Percentiles rank a stretch among this genome's conserved stretches.
Evolutionary conservation across 2,888 invertebrate genomes (phyloP).

Genomic region (Mimas tiliae): DNA sequence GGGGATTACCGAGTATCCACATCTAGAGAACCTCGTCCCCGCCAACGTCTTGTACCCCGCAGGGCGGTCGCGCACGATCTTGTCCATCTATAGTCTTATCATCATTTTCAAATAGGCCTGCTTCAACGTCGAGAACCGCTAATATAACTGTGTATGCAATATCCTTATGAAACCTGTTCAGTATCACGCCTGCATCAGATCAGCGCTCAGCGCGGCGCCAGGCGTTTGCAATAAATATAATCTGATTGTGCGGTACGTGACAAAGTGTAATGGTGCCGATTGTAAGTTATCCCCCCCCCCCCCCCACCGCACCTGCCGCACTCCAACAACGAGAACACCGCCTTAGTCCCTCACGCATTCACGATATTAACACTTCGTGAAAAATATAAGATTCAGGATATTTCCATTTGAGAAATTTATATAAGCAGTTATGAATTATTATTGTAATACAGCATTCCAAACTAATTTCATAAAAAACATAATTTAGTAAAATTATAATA

Average conservation of each 20-base stretch:
- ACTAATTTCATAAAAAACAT: no score
- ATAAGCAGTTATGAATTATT: not conserved
- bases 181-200: slow-evolving; percentile 11
- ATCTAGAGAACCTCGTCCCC: no score
- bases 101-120: not conserved
- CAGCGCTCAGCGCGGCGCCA: slow-evolving; percentile 9
- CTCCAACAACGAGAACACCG: slow-evolving; percentile 2
- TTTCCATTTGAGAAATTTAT: not conserved
- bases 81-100: no score
- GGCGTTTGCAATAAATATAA: slow-evolving; percentile 16
- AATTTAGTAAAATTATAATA: no score
- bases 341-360: not conserved
- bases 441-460: no score
- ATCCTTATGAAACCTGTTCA: slow-evolving; percentile 4
- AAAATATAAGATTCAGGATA: not conserved
- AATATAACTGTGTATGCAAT: not conserved
- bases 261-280: slow-evolving; percentile 15
- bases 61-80: no score
- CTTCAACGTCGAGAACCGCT: not conserved
- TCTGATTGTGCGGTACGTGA: slow-evolving; percentile 18
- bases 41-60: no score
- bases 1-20: no score
- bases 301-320: not conserved
- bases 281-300: not conserved
- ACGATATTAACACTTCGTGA: not conserved